phyloP scores from a whole-genome alignment of 2,113 vertebrate species.

The Chelonoidis abingdonii region DNA sequence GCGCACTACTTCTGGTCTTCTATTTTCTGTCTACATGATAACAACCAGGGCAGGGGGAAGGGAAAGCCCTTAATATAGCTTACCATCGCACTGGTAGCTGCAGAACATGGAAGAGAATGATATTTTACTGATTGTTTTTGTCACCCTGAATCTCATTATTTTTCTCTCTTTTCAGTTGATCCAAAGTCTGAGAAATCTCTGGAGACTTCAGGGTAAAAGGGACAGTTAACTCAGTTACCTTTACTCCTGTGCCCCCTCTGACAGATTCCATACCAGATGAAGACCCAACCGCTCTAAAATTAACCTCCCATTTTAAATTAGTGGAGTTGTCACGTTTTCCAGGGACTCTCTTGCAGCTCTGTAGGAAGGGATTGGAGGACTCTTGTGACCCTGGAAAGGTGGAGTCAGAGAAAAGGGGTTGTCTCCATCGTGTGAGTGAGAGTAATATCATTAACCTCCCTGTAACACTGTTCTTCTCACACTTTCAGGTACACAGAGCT shows the following conservation, averaged over 20 bases:
- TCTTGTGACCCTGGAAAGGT: not conserved
- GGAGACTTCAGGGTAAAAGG: not conserved
- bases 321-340: not conserved
- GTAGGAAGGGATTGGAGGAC: not conserved
- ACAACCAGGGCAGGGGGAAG: no score
- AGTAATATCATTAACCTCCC: not conserved
- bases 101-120: not conserved
- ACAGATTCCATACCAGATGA: not conserved
- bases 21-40: no score
- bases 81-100: not conserved
- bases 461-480: not conserved
- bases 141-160: not conserved
- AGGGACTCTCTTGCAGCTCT: not conserved
- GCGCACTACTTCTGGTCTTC: no score
- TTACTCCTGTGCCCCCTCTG: not conserved
- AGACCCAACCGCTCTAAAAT: not conserved
- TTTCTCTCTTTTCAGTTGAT: conserved; percentile 5
- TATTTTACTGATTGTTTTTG: not conserved
- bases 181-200: not conserved
- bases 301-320: not conserved
- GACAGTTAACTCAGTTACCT: not conserved
- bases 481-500: not conserved
- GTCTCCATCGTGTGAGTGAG: not conserved
- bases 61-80: no score
- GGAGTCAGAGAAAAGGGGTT: not conserved